A percentile compares a stretch with the other conserved stretches of the same genome.
Evolutionary conservation across 23 tunicate species (phyloP).

Genomic region (Clavelina lepadiformis): DNA sequence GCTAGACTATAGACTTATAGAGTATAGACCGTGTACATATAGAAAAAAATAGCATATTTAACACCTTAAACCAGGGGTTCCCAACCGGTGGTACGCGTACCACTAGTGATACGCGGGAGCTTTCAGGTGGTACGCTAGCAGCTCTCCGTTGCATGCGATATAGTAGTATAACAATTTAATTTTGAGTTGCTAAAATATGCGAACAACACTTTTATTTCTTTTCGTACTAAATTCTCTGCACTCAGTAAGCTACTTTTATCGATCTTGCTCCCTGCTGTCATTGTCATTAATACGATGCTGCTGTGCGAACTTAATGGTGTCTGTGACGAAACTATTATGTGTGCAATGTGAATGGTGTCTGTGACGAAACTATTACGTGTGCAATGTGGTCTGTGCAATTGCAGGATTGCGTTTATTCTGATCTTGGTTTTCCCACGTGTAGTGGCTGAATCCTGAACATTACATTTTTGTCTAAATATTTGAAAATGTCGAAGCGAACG

Average conservation of each 20-base stretch:
- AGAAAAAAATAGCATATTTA: too few species aligned
- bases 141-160: conserved; percentile 32
- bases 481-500: conserved; percentile 40
- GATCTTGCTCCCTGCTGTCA: conserved; percentile 30
- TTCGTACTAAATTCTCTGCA: conserved; percentile 16
- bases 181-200: conserved; percentile 15
- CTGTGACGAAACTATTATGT: conserved; percentile 9
- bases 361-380: background rate
- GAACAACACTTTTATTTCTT: conserved; percentile 15
- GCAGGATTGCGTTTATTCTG: conserved; percentile 28
- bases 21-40: too few species aligned
- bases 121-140: conserved; percentile 30
- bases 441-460: conserved; percentile 34
- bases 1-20: too few species aligned
- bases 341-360: conserved; percentile 13
- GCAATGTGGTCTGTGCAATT: conserved; percentile 23
- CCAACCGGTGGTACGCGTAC: too few species aligned
- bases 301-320: conserved; percentile 15
- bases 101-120: conserved; percentile 22
- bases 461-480: conserved; percentile 33
- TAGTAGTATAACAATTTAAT: conserved; percentile 19
- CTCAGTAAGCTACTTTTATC: conserved; percentile 22
- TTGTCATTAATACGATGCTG: conserved; percentile 19
- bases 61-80: too few species aligned
- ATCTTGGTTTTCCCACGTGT: conserved; percentile 25